Percentiles rank a stretch among this genome's conserved stretches.
These are phyloP conservation scores for Heliconius hermathena DNA, from an alignment of 1,140 invertebrate species.

Conservation along the genomic window DNA sequence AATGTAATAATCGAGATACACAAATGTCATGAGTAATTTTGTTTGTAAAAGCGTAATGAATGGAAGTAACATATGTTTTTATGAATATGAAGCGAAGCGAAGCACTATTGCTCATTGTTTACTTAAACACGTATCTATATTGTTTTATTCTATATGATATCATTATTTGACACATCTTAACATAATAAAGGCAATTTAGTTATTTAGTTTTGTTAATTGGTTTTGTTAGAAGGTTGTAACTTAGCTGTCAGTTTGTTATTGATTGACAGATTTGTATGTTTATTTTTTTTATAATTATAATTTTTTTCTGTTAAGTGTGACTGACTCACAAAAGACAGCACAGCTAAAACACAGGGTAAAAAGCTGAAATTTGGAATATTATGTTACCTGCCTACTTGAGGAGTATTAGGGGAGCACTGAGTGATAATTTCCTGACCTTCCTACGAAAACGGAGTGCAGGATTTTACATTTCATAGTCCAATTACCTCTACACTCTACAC, in stretches of 20 bases:
- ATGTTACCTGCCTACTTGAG: too few relatives aligned
- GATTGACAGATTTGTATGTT: neutral
- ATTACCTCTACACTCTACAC: too few relatives aligned
- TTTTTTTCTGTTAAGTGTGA: too few relatives aligned
- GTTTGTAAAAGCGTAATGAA: constrained; percentile 49
- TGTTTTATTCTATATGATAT: constrained; percentile 32
- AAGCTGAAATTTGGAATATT: too few relatives aligned
- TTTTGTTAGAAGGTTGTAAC: neutral
- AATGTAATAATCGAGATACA: constrained; percentile 22
- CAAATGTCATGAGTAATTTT: constrained; percentile 46
- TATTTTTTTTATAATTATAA: neutral
- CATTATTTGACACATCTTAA: constrained; percentile 30
- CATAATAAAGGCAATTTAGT: constrained; percentile 26
- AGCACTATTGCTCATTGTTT: constrained; percentile 29
- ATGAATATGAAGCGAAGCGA: constrained; percentile 2
- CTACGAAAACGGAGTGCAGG: too few relatives aligned
- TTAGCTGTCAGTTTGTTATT: neutral
- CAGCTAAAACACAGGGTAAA: too few relatives aligned
- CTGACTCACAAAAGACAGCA: too few relatives aligned
- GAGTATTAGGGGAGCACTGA: too few relatives aligned
- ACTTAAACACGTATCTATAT: constrained; percentile 9
- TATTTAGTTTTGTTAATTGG: neutral
- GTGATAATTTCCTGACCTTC: too few relatives aligned
- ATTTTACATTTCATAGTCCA: too few relatives aligned
- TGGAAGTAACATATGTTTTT: constrained; percentile 43